phyloP scores from a whole-genome alignment of 2,113 vertebrate genomes.

The Clarias gariepinus region DNA sequence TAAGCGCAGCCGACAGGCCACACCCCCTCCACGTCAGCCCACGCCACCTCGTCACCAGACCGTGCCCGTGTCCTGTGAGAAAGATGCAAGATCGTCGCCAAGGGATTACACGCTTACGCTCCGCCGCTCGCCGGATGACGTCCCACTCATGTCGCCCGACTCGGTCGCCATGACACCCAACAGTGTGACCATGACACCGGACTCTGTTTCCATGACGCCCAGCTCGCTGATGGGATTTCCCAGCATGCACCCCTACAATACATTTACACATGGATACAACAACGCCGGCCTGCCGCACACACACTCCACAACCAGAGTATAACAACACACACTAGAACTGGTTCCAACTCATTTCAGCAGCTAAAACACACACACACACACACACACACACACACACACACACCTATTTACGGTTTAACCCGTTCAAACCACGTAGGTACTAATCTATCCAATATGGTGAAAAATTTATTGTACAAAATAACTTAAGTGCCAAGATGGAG shows the following conservation, averaged over 20 bases:
- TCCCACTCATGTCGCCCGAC: conserved; percentile 93
- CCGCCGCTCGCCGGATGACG: conserved; percentile 93
- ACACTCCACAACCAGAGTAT: conserved; percentile 98
- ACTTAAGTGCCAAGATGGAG: conserved; percentile 18
- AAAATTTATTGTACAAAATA: conserved; percentile 7
- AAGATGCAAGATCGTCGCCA: conserved; percentile 80
- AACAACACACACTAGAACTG: conserved; percentile 62
- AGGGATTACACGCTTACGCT: conserved; percentile 91
- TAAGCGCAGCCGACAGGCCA: conserved; percentile 84
- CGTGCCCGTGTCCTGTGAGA: conserved; percentile 69
- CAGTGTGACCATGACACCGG: conserved; percentile 77
- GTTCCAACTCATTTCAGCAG: conserved; percentile 9
- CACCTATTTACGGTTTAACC: neutral
- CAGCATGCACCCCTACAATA: conserved; percentile 96
- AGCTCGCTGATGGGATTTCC: conserved; percentile 96
- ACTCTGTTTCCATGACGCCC: conserved; percentile 97
- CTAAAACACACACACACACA: neutral
- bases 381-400: conserved; percentile 22
- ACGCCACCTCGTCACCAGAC: conserved; percentile 84
- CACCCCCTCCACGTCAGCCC: conserved; percentile 85
- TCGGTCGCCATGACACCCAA: conserved; percentile 92
- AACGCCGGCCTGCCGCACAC: conserved; percentile 93
- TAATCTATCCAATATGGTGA: neutral
- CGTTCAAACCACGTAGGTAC: neutral
- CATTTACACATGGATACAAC: conserved; percentile 93